phyloP scores from a whole-genome alignment of 2,113 vertebrate genomes.

The Agapornis roseicollis region DNA sequence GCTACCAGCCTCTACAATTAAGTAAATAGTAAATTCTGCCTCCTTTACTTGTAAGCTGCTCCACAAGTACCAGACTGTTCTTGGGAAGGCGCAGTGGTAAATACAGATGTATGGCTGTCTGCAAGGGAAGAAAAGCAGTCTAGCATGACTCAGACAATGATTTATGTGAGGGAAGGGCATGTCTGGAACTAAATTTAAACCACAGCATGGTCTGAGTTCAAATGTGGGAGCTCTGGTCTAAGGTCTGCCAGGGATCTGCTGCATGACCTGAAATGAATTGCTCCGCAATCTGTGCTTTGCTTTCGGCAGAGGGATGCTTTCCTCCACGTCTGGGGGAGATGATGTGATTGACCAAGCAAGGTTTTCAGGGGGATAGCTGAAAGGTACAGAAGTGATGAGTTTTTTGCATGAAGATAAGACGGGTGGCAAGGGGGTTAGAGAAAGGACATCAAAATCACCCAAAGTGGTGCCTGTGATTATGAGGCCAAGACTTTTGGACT shows the following conservation, averaged over 20 bases:
- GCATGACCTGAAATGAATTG: background rate
- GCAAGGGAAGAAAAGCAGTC: background rate
- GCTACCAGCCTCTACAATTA: background rate
- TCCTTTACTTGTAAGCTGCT: background rate
- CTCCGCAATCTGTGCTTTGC: background rate
- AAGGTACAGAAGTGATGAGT: background rate
- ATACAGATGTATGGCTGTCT: background rate
- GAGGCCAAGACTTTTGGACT: background rate
- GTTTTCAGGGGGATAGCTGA: background rate
- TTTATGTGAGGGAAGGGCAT: background rate
- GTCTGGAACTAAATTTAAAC: constrained; percentile 44
- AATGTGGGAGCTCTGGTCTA: background rate
- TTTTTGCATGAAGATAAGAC: background rate
- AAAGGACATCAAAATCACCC: background rate
- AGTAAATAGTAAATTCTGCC: background rate
- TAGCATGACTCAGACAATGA: background rate
- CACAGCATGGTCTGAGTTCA: background rate
- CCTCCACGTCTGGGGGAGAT: background rate
- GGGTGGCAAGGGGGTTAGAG: background rate
- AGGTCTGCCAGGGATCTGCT: background rate
- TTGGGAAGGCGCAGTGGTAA: background rate
- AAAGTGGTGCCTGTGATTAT: background rate
- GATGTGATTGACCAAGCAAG: background rate
- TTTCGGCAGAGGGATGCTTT: background rate
- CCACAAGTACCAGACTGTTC: background rate